These are phyloP conservation scores for Atherinomorus stipes DNA, from an alignment of 2,113 vertebrate species.

Conservation along the genomic window DNA sequence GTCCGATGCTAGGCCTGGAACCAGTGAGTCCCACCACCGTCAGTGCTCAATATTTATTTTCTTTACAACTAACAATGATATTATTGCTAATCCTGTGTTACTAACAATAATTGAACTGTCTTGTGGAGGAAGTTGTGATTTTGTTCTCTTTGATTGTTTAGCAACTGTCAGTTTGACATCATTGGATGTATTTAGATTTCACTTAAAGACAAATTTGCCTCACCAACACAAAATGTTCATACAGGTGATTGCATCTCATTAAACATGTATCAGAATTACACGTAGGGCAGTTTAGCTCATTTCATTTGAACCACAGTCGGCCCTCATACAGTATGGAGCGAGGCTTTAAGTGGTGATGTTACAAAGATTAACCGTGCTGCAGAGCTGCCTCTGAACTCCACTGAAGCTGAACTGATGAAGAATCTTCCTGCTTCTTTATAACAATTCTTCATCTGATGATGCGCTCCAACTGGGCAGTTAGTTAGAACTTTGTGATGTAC, in stretches of 20 bases:
- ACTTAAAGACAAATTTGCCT: neutral
- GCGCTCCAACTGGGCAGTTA: constrained; percentile 24
- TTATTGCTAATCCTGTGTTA: constrained; percentile 14
- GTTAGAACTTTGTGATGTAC: neutral
- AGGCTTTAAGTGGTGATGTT: constrained; percentile 30
- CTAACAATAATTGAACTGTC: constrained; percentile 22
- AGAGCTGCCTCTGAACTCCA: constrained; percentile 29
- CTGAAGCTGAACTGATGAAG: constrained; percentile 71
- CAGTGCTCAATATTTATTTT: constrained; percentile 74
- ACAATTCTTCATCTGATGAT: constrained; percentile 49
- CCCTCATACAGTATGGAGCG: neutral
- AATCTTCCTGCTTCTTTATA: constrained; percentile 49
- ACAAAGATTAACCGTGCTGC: constrained; percentile 20
- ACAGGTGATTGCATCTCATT: constrained; percentile 14
- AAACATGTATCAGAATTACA: constrained; percentile 12
- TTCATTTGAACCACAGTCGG: neutral
- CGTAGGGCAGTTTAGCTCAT: constrained; percentile 3
- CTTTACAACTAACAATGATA: constrained; percentile 53
- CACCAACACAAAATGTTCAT: constrained; percentile 1
- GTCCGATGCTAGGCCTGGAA: constrained; percentile 97
- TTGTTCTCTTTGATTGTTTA: constrained; percentile 9
- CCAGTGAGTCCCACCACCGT: constrained; percentile 90
- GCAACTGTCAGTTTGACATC: constrained; percentile 1
- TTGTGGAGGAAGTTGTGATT: neutral
- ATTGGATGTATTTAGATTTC: neutral